Evolutionary conservation across 2,797 vertebrate species (phyloP), one percentile per base, ranked within the genome.

Genomic region (Catamblyrhynchus diadema): DNA sequence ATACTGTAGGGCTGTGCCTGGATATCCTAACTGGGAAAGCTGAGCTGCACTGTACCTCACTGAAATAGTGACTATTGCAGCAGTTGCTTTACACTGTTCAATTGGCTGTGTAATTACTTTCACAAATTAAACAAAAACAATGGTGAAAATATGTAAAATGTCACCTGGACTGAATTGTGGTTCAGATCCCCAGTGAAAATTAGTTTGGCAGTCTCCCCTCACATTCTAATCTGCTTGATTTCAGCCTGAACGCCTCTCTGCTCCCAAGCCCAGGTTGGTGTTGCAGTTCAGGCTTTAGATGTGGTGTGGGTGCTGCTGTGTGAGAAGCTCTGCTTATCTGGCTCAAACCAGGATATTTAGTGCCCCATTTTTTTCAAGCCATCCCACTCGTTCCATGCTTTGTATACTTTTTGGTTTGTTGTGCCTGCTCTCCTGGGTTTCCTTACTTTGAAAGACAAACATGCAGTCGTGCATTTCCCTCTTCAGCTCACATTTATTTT

Each of bases 31-130:
- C 80, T 60, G 86, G 78, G 91, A 93, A 80, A 88, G 80, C 71
- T 45, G 84, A 91, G 70, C 78, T 91, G 75, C 5, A 18, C 92
- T 81, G 54, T 56, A 86, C 72, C 89, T 75, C 67, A 35, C 85
- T 95, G 94, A 93, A 95, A 95, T 94, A 92, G 41, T 92, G 95
- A 94, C 95, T 89, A 23, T 96, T 95, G 93, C 90, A 82, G 93
- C 90, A 89, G 81, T 88, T 82, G 79, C 89, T 96, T 95, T 95
- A 95, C 85, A 88, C 93, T 96, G 94, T 97, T 96, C 91, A 97
- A 94, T 95, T 96, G 83, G 48, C 95, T 97, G 94, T 95, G 95
- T 96, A 94, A 96, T 94, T 96, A 81, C 86, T 97, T 96, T 93
- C 82, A 82, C 73, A 94, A 92, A 95, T 94, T 82, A 92, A 94